Evolutionary conservation across 2,797 vertebrate species (phyloP), one percentile per base, ranked within the genome.

Genomic region (Euphonia xanthogaster): DNA sequence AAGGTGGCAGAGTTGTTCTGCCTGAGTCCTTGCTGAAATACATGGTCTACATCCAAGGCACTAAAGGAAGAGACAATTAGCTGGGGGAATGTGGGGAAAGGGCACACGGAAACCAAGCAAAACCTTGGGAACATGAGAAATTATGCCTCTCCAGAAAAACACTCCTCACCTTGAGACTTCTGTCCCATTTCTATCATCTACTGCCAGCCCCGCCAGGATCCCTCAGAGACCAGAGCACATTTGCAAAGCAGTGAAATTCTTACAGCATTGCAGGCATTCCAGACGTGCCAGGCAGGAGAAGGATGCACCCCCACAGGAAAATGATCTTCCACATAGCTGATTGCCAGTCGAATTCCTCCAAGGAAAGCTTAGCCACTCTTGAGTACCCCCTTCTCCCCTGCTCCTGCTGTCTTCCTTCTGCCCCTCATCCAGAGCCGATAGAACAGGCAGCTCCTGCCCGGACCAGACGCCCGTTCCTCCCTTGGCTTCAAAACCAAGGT

Each of bases 241-340:
- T 80, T 31, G 45, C 2, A 3, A 93, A 94, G 61, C 40, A 74
- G 40, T 35, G n/a, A 74, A 40, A 44, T 72, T 94, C 96, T 97
- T 96, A 96, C 91, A 86, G 82, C 24, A 3, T 93, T 80, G 78
- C 53, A 89, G 95, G 72, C 2, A 10, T 80, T 86, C 89, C 85
- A 37, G 66, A 58, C 0, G 13, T 40, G 40, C 55, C 16, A 35
- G 91, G 87, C 76, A 88, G 93, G 66, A 96, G 94, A 23, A 95
- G 75, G 79, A 96, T 88, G 60, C 81, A 90, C 54, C 75, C 73
- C 91, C 94, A 96, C 68, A 91, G 81, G 85, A 97, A 73, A 72
- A 57, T 1, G 53, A 51, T 51, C 84, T 28, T 94, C 91, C 92
- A 77, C 93, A 96, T 89, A 51, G 91, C 68, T 62, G 88, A 25